phyloP scores from a whole-genome alignment of 2,888 invertebrate species.

The Tortrix viridana region DNA sequence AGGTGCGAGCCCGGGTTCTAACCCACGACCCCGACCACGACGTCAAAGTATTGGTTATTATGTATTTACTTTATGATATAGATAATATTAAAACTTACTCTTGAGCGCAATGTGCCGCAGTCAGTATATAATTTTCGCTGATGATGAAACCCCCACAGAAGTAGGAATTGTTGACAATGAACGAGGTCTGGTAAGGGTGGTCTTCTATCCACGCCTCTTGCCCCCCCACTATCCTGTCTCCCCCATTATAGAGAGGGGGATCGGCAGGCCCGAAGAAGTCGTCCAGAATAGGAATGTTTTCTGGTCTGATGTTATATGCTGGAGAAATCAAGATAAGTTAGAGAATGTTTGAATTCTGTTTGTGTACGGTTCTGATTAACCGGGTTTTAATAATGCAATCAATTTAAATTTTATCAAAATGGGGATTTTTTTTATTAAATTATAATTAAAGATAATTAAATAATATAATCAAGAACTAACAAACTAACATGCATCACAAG shows the following conservation, averaged over 20 bases:
- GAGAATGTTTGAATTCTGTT: no score
- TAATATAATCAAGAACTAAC: no score
- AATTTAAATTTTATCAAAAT: no score
- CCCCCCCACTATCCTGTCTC: constrained; percentile 72
- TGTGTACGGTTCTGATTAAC: no score
- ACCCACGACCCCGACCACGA: no score
- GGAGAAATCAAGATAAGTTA: background rate
- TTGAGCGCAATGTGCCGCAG: constrained; percentile 78
- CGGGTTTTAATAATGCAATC: no score
- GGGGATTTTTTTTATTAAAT: no score
- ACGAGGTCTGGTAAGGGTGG: constrained; percentile 75
- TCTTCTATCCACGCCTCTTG: constrained; percentile 65
- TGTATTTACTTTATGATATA: no score
- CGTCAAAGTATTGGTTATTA: no score
- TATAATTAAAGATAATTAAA: no score
- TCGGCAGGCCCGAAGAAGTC: constrained; percentile 13
- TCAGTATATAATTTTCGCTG: constrained; percentile 71
- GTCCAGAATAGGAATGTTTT: constrained; percentile 25
- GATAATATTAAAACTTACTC: constrained; percentile 57
- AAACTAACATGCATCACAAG: no score
- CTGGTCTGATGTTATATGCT: constrained; percentile 6
- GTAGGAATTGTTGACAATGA: constrained; percentile 69
- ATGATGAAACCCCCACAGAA: constrained; percentile 80
- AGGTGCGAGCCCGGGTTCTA: no score
- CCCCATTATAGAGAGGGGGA: constrained; percentile 40